Evolutionary conservation across 2,888 invertebrate genomes (phyloP).

Genomic region (Eristalis tenax): DNA sequence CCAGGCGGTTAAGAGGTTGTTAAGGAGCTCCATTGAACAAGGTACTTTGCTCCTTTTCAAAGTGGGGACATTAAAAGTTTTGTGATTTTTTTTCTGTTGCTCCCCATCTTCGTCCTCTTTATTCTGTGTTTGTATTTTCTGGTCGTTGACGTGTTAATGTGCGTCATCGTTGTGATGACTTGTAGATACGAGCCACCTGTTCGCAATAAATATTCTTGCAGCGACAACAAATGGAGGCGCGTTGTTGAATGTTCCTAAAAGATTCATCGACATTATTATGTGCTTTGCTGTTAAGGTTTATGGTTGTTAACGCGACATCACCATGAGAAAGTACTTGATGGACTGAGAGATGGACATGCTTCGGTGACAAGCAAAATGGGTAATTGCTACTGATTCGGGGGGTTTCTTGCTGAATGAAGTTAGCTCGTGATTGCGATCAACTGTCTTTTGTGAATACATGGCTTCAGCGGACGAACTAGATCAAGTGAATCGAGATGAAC

Average conservation of each 20-base stretch:
- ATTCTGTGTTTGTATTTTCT: constrained; percentile 4
- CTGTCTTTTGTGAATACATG: too few relatives aligned
- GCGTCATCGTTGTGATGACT: background rate
- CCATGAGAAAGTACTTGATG: background rate
- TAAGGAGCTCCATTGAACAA: constrained; percentile 31
- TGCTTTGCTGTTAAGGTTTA: background rate
- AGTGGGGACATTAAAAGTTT: constrained; percentile 25
- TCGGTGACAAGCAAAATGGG: background rate
- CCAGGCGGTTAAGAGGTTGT: constrained; percentile 44
- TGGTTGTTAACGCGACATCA: background rate
- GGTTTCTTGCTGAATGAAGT: too few relatives aligned
- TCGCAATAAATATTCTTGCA: background rate
- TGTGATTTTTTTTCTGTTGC: constrained; percentile 9
- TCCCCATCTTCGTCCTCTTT: background rate
- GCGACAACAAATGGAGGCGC: background rate
- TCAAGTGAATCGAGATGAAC: too few relatives aligned
- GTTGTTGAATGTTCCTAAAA: background rate
- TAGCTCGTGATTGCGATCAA: too few relatives aligned
- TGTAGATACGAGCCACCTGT: constrained; percentile 6
- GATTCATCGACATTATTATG: background rate
- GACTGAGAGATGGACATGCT: background rate
- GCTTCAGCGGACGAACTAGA: too few relatives aligned
- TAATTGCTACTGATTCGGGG: background rate
- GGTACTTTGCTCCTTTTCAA: constrained; percentile 30
- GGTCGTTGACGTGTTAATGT: constrained; percentile 26